These are phyloP conservation scores for Cinara cedri DNA, from an alignment of 2,888 invertebrate genomes.

Conservation along the genomic window DNA sequence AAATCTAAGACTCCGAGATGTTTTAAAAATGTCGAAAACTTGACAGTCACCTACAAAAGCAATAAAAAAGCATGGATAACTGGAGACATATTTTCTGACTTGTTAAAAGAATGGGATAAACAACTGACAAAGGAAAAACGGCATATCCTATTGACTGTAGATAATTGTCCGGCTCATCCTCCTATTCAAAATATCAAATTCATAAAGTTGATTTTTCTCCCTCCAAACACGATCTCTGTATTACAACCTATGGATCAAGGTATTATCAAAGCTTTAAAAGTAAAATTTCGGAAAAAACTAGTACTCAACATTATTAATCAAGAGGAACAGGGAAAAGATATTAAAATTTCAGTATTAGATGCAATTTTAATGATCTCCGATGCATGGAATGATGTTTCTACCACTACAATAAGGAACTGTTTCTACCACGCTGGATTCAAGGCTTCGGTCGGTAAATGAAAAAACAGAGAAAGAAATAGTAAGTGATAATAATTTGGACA, in stretches of 20 bases:
- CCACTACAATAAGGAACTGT: too few relatives aligned
- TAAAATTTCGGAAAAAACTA: too few relatives aligned
- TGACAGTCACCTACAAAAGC: slow-evolving; percentile 7
- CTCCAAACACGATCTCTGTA: background rate
- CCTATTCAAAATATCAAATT: background rate
- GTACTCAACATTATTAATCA: too few relatives aligned
- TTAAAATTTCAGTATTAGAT: too few relatives aligned
- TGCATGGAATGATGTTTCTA: too few relatives aligned
- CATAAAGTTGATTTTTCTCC: background rate
- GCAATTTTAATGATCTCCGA: too few relatives aligned
- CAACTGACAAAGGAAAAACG: slow-evolving; percentile 15
- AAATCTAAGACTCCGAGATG: slow-evolving; percentile 20
- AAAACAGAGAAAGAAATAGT: background rate
- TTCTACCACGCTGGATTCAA: background rate
- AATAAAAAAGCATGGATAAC: slow-evolving; percentile 33
- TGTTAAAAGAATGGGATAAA: slow-evolving; percentile 15
- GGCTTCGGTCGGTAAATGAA: background rate
- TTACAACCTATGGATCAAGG: background rate
- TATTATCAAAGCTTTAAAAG: background rate
- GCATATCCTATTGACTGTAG: slow-evolving; percentile 18
- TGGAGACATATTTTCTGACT: slow-evolving; percentile 5
- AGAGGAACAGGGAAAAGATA: too few relatives aligned
- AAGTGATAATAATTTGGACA: too few relatives aligned
- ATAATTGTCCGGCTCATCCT: too few relatives aligned
- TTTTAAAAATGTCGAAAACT: slow-evolving; percentile 23